Evolutionary conservation across 1,140 invertebrate genomes (phyloP).

Genomic region (Drosophila sp.): DNA sequence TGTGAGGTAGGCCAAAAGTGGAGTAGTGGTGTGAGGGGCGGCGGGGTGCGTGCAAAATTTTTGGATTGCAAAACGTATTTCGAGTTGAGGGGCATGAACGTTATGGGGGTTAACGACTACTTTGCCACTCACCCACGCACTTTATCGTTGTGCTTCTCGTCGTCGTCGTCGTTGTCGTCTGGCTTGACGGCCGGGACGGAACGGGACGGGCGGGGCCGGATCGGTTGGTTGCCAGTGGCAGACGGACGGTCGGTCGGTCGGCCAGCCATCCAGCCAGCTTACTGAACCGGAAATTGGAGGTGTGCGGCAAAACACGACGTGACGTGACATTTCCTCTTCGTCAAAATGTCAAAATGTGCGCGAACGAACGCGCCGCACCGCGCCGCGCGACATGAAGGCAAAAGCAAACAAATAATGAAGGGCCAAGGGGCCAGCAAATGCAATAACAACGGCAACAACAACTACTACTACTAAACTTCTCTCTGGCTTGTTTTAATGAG

Average conservation of each 20-base stretch:
- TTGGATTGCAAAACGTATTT: slow-evolving; percentile 52
- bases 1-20: not conserved
- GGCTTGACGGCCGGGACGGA: not conserved
- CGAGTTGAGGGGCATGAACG: slow-evolving; percentile 13
- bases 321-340: slow-evolving; percentile 83
- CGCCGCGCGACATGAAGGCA: slow-evolving; percentile 54
- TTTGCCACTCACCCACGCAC: slow-evolving; percentile 20
- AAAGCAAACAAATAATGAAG: slow-evolving; percentile 42
- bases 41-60: slow-evolving; percentile 61
- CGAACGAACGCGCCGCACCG: slow-evolving; percentile 39
- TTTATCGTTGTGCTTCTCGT: slow-evolving; percentile 1
- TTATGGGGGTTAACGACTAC: slow-evolving; percentile 16
- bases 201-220: slow-evolving; percentile 1
- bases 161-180: not conserved
- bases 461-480: slow-evolving; percentile 21
- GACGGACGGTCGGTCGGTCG: slow-evolving; percentile 20
- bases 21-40: not conserved
- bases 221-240: not conserved
- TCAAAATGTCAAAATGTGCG: slow-evolving; percentile 82
- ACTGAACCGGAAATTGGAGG: slow-evolving; percentile 83
- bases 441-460: slow-evolving; percentile 24
- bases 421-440: slow-evolving; percentile 32
- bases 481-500: not conserved
- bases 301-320: slow-evolving; percentile 83
- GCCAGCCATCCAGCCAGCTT: slow-evolving; percentile 64